These are phyloP conservation scores for Drosophila albomicans DNA, from an alignment of 1,140 invertebrate genomes.

Conservation along the genomic window DNA sequence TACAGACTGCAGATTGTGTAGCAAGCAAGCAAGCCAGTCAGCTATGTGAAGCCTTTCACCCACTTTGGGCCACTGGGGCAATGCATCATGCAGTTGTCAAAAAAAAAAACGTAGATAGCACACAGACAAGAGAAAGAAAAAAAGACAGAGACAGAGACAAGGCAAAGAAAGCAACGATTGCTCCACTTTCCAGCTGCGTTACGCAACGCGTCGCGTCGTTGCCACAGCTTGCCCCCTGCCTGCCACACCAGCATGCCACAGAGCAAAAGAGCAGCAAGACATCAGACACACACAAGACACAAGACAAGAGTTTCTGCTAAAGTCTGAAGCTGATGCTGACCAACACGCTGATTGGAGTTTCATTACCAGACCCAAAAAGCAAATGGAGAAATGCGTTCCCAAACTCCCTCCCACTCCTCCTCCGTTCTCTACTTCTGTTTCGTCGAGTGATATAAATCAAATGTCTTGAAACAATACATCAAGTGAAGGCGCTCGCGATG, in stretches of 20 bases:
- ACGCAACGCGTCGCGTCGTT: conserved; percentile 56
- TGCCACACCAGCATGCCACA: conserved; percentile 26
- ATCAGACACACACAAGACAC: conserved; percentile 13
- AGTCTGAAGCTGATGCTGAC: conserved; percentile 23
- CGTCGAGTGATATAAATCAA: conserved; percentile 74
- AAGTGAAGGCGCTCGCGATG: conserved; percentile 57
- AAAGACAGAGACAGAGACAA: not conserved
- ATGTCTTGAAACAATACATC: conserved; percentile 75
- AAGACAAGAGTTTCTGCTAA: conserved; percentile 24
- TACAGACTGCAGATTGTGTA: conserved; percentile 29
- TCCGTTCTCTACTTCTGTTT: not conserved
- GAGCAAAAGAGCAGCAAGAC: conserved; percentile 11
- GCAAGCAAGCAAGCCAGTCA: conserved; percentile 14
- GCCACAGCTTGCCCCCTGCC: conserved; percentile 23
- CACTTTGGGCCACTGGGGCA: conserved; percentile 72
- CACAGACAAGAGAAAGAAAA: not conserved
- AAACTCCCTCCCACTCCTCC: not conserved
- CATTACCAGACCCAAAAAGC: conserved; percentile 65
- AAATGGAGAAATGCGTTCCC: conserved; percentile 35
- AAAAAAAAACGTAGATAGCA: conserved; percentile 38
- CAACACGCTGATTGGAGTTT: conserved; percentile 73
- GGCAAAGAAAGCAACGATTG: conserved; percentile 52
- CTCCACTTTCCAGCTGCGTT: conserved; percentile 76
- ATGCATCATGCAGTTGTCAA: conserved; percentile 83
- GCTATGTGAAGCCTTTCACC: conserved; percentile 69